phyloP scores from a whole-genome alignment of 92 coral and sea anemone species.

The Heliopora coerulea region DNA sequence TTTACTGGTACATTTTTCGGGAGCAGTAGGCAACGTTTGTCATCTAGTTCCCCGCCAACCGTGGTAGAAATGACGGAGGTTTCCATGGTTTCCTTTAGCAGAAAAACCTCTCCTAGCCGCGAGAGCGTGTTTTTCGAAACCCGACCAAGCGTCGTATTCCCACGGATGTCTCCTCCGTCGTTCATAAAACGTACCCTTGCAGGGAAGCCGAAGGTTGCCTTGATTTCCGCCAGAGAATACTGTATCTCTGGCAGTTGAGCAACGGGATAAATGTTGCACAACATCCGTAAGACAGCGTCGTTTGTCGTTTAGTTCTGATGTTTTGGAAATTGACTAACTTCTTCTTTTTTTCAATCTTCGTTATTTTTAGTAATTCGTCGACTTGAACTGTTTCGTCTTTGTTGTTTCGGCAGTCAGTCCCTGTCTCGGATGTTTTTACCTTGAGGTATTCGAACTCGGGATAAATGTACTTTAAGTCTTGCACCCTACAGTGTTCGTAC shows the following conservation, averaged over 20 bases:
- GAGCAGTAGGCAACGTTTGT: neutral
- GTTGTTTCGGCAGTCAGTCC: too few species aligned
- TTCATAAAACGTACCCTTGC: neutral
- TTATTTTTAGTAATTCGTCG: conserved; percentile 10
- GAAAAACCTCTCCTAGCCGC: neutral
- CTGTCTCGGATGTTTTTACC: neutral
- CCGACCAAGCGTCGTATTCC: neutral
- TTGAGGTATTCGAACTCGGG: neutral
- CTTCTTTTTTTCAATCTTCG: conserved; percentile 1
- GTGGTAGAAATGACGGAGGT: neutral
- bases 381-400: neutral
- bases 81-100: neutral
- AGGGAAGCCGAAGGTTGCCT: neutral
- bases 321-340: neutral
- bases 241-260: neutral
- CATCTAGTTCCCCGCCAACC: neutral
- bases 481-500: neutral
- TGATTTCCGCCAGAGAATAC: conserved; percentile 3
- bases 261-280: neutral
- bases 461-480: conserved; percentile 10
- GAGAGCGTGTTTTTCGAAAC: neutral
- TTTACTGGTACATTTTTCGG: conserved; percentile 1
- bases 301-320: neutral
- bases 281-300: neutral
- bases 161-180: neutral